phyloP scores from a whole-genome alignment of 2,113 vertebrate species.

The Polypterus bichir region DNA sequence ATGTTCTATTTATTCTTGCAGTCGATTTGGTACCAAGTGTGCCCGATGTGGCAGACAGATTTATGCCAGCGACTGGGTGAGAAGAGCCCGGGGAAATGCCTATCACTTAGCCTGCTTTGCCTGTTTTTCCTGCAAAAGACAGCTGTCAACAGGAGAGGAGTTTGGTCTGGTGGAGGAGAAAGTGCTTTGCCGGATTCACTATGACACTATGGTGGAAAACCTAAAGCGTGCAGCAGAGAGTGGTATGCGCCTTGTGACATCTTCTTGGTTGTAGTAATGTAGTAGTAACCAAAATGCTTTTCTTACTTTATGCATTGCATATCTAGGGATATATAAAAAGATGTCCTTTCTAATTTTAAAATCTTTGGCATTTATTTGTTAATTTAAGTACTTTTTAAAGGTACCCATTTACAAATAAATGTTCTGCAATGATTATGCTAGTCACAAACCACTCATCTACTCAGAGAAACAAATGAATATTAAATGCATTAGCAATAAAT shows the following conservation, averaged over 20 bases:
- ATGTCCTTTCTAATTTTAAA: too few species aligned
- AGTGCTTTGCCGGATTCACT: constrained; percentile 92
- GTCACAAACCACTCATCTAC: too few species aligned
- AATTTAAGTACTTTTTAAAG: too few species aligned
- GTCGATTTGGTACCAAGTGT: constrained; percentile 96
- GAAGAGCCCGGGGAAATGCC: constrained; percentile 81
- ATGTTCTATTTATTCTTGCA: constrained; percentile 35
- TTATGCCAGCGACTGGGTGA: constrained; percentile 95
- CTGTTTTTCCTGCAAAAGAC: constrained; percentile 91
- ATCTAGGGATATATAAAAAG: too few species aligned
- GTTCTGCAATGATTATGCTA: too few species aligned
- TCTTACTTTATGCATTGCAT: too few species aligned
- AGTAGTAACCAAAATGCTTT: too few species aligned
- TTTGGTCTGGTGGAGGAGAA: constrained; percentile 94
- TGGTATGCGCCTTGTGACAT: constrained; percentile 43
- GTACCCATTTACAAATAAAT: too few species aligned
- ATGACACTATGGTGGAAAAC: constrained; percentile 96
- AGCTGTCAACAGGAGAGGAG: constrained; percentile 92
- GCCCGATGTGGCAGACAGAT: constrained; percentile 90
- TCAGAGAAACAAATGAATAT: too few species aligned
- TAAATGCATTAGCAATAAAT: too few species aligned
- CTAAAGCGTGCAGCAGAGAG: constrained; percentile 87
- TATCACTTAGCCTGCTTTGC: constrained; percentile 95
- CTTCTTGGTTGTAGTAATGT: too few species aligned
- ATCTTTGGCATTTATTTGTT: too few species aligned